Conservation (phyloP, 2,888 invertebrate species). For the Diploptera punctata region DNA sequence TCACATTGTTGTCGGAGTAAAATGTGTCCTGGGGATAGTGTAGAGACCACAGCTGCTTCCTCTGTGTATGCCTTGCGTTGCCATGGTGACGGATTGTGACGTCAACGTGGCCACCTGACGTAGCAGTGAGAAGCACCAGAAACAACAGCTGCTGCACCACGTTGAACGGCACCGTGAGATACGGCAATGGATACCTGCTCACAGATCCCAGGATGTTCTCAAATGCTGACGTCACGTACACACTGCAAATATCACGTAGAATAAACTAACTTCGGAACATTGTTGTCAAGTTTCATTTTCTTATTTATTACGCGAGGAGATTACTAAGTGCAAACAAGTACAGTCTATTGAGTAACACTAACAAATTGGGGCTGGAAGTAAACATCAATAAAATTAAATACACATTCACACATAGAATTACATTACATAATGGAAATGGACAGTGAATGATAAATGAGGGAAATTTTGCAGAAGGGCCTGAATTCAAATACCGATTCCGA, state of each 20-base stretch:
- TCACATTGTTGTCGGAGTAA: not conserved
- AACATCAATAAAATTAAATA: too few relatives aligned
- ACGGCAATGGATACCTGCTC: conserved; percentile 50
- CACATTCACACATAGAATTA: too few relatives aligned
- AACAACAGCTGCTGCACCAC: conserved; percentile 52
- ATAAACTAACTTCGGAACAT: too few relatives aligned
- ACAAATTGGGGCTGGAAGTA: too few relatives aligned
- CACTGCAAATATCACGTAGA: conserved; percentile 27
- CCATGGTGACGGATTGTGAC: not conserved
- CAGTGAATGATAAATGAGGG: too few relatives aligned
- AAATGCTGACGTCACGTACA: conserved; percentile 36
- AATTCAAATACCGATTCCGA: too few relatives aligned
- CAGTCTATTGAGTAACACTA: too few relatives aligned
- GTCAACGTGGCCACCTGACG: not conserved
- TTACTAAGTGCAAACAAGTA: too few relatives aligned
- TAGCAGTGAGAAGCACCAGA: conserved; percentile 40
- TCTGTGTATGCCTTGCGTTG: not conserved
- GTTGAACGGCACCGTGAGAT: conserved; percentile 54
- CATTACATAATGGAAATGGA: too few relatives aligned
- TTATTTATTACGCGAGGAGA: too few relatives aligned
- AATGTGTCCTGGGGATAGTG: not conserved
- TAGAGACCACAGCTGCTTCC: not conserved
- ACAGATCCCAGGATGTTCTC: conserved; percentile 30
- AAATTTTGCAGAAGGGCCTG: too few relatives aligned
- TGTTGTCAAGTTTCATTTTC: too few relatives aligned